Evolutionary conservation across 1,140 invertebrate species (phyloP), one percentile per base, ranked within the genome.

Genomic region (Monomorium pharaonis): DNA sequence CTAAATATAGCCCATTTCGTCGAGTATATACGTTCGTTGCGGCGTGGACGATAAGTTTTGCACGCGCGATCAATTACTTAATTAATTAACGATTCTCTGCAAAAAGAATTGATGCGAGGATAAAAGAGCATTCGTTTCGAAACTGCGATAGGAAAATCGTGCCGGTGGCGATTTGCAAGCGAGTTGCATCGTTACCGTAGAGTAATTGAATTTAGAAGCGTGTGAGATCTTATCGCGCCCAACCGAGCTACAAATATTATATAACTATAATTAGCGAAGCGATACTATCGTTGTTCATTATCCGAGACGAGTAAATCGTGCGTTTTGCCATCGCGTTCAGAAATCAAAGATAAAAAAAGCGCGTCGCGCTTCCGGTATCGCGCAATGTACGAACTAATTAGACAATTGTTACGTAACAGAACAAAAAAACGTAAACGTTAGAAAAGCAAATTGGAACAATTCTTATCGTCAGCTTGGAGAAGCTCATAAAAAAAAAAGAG

Each of bases 251-350:
- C n/a, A 18, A 74, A 72, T 72, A 58, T 83, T 83, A 83, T 47
- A 74, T 83, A 83, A 83, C 27, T 14, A 72, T 83, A 58, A 58
- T 74, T 74, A 83, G 58, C 51, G n/a, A 47, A 7, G 37, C 37
- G 78, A 74, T 58, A 58, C 2, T 30, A 83, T 80, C 49, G 10
- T 33, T 47, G 33, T 72, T 81, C n/a, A 74, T 83, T 83, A 70
- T 65, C 51, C 0, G 37, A 27, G n/a, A n/a, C 24, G 6, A 7
- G 27, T 16, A 60, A 44, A 60, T 58, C 16, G 24, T 24, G 16
- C 42, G 37, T 44, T 51, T 21, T 58, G 30, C 42, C 58, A 63
- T 78, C n/a, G 12, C 14, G 9, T 60, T 10, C n/a, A 49, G 42
- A 56, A 72, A 83, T 47, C n/a, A 24, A 44, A 30, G 24, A 83